Conservation (phyloP, 2,888 invertebrate species). For the Entomobrya multifasciata region DNA sequence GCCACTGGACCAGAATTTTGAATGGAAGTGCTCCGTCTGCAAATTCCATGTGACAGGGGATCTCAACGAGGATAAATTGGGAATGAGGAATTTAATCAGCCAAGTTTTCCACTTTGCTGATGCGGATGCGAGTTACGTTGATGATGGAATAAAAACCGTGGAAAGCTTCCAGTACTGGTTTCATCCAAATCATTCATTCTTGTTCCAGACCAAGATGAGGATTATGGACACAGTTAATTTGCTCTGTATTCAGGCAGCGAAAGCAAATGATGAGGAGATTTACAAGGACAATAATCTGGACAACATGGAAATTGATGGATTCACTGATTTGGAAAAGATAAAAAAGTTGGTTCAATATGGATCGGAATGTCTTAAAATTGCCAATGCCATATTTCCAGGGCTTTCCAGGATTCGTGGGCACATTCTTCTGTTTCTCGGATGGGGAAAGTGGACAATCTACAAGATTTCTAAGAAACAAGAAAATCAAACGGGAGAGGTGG, state of each 20-base stretch:
- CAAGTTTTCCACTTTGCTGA: conserved; percentile 57
- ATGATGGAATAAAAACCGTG: conserved; percentile 50
- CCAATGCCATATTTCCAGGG: conserved; percentile 90
- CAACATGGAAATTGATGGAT: conserved; percentile 4
- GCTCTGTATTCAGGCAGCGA: not conserved
- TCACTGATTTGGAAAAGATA: not conserved
- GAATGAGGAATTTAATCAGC: conserved; percentile 37
- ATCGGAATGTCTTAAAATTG: conserved; percentile 85
- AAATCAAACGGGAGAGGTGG: not conserved
- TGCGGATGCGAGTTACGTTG: conserved; percentile 45
- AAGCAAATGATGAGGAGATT: not conserved
- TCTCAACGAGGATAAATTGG: conserved; percentile 50
- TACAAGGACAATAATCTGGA: not conserved
- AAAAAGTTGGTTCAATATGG: conserved; percentile 85
- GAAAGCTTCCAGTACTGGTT: conserved; percentile 55
- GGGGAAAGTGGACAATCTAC: conserved; percentile 38
- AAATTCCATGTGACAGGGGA: conserved; percentile 53
- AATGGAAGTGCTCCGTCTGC: conserved; percentile 51
- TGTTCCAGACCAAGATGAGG: conserved; percentile 56
- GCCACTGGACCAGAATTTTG: conserved; percentile 55
- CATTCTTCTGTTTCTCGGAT: conserved; percentile 41
- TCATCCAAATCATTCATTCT: conserved; percentile 44
- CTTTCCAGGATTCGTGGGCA: conserved; percentile 87
- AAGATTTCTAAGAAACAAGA: not conserved
- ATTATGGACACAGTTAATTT: conserved; percentile 50